Conservation (phyloP, 2,113 vertebrate species). For the Anoura caudifer region DNA sequence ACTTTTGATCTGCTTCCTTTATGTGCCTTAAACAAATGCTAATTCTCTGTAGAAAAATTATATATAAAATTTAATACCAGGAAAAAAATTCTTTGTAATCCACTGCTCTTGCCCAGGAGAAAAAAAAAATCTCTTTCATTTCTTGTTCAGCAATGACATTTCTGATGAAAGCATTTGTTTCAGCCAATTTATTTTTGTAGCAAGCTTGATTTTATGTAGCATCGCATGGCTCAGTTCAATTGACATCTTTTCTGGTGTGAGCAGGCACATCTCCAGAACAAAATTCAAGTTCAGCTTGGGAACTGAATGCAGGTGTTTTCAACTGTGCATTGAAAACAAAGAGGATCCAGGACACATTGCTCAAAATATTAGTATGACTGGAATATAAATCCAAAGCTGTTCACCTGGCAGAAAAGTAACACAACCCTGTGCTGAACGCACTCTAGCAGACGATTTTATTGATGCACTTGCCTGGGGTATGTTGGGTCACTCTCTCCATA, state of each 20-base stretch:
- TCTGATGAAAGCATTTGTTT: conserved; percentile 63
- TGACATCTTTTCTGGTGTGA: conserved; percentile 27
- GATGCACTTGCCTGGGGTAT: conserved; percentile 29
- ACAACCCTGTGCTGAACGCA: not conserved
- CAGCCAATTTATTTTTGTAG: conserved; percentile 58
- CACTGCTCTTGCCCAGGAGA: not conserved
- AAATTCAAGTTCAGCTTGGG: not conserved
- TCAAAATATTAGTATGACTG: conserved; percentile 25
- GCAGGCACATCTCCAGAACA: conserved; percentile 29
- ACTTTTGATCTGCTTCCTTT: not conserved
- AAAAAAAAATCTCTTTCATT: conserved; percentile 6
- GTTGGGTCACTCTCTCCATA: not conserved
- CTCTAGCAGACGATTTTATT: conserved; percentile 7
- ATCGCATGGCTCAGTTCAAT: conserved; percentile 8
- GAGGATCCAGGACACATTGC: not conserved
- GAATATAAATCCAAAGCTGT: conserved; percentile 35
- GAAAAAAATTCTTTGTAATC: not conserved
- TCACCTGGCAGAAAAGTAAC: conserved; percentile 17
- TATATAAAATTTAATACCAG: conserved; percentile 34
- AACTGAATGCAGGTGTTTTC: conserved; percentile 22
- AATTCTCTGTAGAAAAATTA: not conserved
- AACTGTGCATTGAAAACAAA: not conserved
- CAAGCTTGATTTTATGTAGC: conserved; percentile 51
- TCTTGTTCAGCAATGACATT: conserved; percentile 53
- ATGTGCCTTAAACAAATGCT: conserved; percentile 28